These are phyloP conservation scores for Vesta saturnalis DNA, from an alignment of 2,888 invertebrate species.

Conservation along the genomic window DNA sequence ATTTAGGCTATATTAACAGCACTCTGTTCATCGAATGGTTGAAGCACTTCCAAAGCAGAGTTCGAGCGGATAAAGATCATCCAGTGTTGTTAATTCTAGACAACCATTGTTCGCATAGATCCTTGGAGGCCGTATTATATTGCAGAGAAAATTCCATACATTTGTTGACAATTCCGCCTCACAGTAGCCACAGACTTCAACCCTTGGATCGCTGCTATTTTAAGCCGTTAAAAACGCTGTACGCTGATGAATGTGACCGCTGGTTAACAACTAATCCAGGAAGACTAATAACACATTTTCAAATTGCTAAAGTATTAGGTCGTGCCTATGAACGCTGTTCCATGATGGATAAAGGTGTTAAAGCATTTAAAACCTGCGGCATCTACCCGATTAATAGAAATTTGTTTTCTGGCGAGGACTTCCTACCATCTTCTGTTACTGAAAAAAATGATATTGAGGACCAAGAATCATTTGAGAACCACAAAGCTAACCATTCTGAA, in stretches of 20 bases:
- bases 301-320: background rate
- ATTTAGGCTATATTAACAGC: background rate
- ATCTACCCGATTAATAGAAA: no score
- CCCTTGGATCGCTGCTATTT: no score
- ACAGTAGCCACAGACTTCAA: conserved; percentile 2
- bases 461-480: background rate
- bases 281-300: conserved; percentile 3
- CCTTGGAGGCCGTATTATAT: conserved; percentile 14
- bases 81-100: conserved; percentile 26
- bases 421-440: background rate
- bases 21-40: no score
- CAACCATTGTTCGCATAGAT: conserved; percentile 22
- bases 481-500: background rate
- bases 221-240: conserved; percentile 16
- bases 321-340: background rate
- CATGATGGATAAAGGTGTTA: conserved; percentile 7
- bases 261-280: conserved; percentile 20
- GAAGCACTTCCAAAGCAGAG: conserved; percentile 24
- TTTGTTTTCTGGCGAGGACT: background rate
- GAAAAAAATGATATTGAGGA: background rate
- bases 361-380: conserved; percentile 12
- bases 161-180: background rate
- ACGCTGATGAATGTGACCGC: conserved; percentile 12
- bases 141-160: conserved; percentile 21
- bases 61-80: conserved; percentile 9